These are phyloP conservation scores for Zelleria hepariella DNA, from an alignment of 2,888 invertebrate species.

Conservation along the genomic window DNA sequence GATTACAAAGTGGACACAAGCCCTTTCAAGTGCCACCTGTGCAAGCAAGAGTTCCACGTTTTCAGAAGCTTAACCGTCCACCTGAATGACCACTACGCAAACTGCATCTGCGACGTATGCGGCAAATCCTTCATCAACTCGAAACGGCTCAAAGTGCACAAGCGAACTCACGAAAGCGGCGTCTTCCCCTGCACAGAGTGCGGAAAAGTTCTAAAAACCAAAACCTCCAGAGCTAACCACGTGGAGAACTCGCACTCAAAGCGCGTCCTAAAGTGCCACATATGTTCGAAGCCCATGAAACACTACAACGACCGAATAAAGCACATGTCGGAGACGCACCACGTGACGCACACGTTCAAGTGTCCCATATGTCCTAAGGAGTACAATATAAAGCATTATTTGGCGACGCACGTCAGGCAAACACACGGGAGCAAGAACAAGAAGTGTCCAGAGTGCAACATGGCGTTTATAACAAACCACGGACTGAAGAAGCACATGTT, in stretches of 20 bases:
- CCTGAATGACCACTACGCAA: slow-evolving; percentile 62
- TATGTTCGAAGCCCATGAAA: slow-evolving; percentile 54
- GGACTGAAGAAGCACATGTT: slow-evolving; percentile 60
- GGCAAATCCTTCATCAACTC: slow-evolving; percentile 63
- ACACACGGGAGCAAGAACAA: slow-evolving; percentile 59
- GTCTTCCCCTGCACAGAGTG: slow-evolving; percentile 43
- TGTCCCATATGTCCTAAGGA: slow-evolving; percentile 45
- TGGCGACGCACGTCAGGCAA: slow-evolving; percentile 53
- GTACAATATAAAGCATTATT: slow-evolving; percentile 55
- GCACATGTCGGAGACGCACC: slow-evolving; percentile 54
- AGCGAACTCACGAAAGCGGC: slow-evolving; percentile 59
- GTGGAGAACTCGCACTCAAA: slow-evolving; percentile 52
- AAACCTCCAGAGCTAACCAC: slow-evolving; percentile 46
- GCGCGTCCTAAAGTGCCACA: slow-evolving; percentile 46
- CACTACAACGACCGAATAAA: slow-evolving; percentile 57
- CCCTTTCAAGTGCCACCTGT: slow-evolving; percentile 49
- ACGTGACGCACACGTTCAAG: slow-evolving; percentile 50
- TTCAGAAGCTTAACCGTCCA: slow-evolving; percentile 50
- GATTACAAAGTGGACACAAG: slow-evolving; percentile 49
- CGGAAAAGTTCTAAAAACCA: slow-evolving; percentile 47
- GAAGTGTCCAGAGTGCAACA: slow-evolving; percentile 57
- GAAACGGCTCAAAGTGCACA: slow-evolving; percentile 61
- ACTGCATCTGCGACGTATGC: slow-evolving; percentile 64
- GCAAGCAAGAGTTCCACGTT: slow-evolving; percentile 45
- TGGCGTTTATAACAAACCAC: slow-evolving; percentile 62